phyloP scores from a whole-genome alignment of 2,113 vertebrate species.

The Empidonax traillii region DNA sequence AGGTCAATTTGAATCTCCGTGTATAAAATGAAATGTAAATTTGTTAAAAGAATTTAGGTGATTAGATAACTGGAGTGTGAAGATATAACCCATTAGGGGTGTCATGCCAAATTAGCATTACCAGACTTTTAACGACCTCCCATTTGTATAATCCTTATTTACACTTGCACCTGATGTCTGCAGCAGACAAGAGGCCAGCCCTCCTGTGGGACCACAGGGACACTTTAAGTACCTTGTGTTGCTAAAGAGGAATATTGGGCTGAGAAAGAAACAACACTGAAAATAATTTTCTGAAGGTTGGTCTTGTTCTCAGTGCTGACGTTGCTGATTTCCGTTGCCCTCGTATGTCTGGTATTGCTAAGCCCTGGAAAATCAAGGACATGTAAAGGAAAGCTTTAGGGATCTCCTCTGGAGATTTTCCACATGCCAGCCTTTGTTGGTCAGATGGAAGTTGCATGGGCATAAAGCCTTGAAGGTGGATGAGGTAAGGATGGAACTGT shows the following conservation, averaged over 20 bases:
- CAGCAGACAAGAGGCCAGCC: background rate
- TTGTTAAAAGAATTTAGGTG: constrained; percentile 66
- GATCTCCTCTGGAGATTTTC: background rate
- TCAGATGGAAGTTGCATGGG: background rate
- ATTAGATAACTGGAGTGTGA: constrained; percentile 81
- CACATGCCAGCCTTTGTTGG: background rate
- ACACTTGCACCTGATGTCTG: constrained; percentile 72
- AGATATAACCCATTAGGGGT: constrained; percentile 78
- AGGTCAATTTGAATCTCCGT: background rate
- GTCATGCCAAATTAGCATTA: constrained; percentile 83
- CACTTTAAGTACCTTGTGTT: background rate
- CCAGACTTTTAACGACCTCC: constrained; percentile 80
- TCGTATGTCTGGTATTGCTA: background rate
- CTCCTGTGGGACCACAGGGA: background rate
- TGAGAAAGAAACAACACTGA: background rate
- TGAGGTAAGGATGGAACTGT: background rate
- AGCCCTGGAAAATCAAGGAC: background rate
- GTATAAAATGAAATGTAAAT: constrained; percentile 50
- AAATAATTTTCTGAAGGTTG: background rate
- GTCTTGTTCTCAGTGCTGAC: background rate
- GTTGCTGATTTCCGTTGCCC: background rate
- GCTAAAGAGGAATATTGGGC: background rate
- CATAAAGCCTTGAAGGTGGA: background rate
- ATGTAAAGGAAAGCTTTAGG: background rate
- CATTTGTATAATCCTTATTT: constrained; percentile 82